phyloP scores from a whole-genome alignment of 2,888 invertebrate genomes.

The Strigamia crassipes region DNA sequence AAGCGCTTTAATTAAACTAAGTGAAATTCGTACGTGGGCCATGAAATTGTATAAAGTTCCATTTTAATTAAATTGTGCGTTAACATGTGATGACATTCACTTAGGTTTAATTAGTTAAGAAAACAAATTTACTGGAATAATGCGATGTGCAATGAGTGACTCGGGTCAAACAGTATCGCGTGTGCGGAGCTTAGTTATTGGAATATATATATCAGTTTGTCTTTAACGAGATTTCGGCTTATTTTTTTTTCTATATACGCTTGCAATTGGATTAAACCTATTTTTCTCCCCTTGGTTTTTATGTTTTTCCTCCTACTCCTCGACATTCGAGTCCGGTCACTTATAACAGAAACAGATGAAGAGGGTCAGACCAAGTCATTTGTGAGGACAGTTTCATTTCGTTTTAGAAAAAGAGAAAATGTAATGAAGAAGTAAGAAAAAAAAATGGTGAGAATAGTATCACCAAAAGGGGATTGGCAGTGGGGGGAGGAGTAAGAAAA shows the following conservation, averaged over 20 bases:
- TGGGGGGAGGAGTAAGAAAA: background rate
- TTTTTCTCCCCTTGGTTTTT: background rate
- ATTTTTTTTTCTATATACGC: background rate
- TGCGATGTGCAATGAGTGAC: conserved; percentile 7
- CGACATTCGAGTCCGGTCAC: background rate
- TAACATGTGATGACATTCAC: conserved; percentile 37
- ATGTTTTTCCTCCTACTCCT: background rate
- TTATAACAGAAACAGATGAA: conserved; percentile 28
- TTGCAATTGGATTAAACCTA: background rate
- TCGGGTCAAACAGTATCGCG: background rate
- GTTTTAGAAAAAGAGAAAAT: conserved; percentile 34
- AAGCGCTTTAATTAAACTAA: conserved; percentile 25
- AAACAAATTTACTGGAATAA: conserved; percentile 29
- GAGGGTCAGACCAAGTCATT: conserved; percentile 29
- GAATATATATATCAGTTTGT: background rate
- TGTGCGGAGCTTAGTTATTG: background rate
- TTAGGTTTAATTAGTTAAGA: conserved; percentile 34
- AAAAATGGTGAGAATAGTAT: conserved; percentile 16
- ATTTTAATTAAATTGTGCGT: conserved; percentile 34
- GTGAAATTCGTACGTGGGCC: conserved; percentile 23
- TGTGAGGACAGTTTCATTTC: conserved; percentile 37
- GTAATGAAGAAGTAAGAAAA: conserved; percentile 19
- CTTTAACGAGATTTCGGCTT: background rate
- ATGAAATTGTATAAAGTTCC: conserved; percentile 37
- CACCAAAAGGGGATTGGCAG: background rate